Conservation (phyloP, 1,140 invertebrate species). For the Neodiprion virginianus region DNA sequence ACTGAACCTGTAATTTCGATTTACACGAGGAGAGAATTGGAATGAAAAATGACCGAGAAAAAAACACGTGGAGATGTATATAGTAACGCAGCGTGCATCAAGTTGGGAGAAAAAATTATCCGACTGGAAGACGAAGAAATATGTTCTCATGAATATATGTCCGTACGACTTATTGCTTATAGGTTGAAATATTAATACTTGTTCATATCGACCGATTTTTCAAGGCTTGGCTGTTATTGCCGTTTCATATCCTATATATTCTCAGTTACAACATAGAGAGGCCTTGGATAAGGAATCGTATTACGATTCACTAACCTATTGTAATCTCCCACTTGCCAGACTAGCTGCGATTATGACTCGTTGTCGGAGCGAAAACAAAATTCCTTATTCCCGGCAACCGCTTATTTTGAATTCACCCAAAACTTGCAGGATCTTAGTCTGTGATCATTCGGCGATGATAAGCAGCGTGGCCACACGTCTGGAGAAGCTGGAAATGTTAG, state of each 20-base stretch:
- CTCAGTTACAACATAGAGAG: background rate
- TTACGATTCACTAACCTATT: background rate
- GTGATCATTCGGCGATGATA: too few species aligned
- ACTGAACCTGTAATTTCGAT: background rate
- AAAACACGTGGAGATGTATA: background rate
- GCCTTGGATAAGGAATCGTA: background rate
- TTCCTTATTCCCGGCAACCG: too few species aligned
- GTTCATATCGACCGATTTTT: background rate
- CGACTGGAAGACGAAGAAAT: background rate
- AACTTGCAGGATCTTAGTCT: too few species aligned
- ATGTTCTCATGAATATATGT: background rate
- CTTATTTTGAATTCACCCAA: too few species aligned
- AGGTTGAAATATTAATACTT: background rate
- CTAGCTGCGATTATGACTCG: too few species aligned
- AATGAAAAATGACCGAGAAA: too few species aligned
- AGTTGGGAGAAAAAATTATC: background rate
- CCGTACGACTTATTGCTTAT: background rate
- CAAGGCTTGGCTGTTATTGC: background rate
- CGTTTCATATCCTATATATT: background rate
- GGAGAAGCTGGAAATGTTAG: too few species aligned
- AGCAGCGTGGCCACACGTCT: too few species aligned
- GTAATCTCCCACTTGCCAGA: background rate
- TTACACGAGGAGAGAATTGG: background rate
- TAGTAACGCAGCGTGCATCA: background rate
- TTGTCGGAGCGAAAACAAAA: too few species aligned